A percentile compares a stretch with the other conserved stretches of the same genome.
Evolutionary conservation across 1,140 invertebrate species (phyloP).

Genomic region (Camponotus vicinus): DNA sequence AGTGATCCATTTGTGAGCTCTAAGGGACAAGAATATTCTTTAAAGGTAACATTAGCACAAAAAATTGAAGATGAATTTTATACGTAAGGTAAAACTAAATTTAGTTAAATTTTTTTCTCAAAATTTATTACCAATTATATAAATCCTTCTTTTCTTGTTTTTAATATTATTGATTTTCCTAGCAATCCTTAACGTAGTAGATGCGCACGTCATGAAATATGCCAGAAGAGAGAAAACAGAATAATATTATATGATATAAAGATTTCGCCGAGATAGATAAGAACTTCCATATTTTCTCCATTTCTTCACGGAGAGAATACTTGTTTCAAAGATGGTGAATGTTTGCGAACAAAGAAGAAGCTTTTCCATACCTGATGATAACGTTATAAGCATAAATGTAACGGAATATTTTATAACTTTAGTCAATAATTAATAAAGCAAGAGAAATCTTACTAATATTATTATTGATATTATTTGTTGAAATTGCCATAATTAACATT

Average conservation of each 20-base stretch:
- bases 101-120: neutral
- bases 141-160: neutral
- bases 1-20: neutral
- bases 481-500: neutral
- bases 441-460: neutral
- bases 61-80: neutral
- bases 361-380: constrained; percentile 24
- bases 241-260: constrained; percentile 55
- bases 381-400: neutral
- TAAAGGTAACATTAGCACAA: too few species aligned
- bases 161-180: constrained; percentile 7
- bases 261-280: constrained; percentile 35
- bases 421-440: constrained; percentile 8
- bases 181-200: neutral
- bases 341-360: constrained; percentile 47
- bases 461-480: neutral
- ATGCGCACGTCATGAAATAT: constrained; percentile 16
- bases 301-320: constrained; percentile 30
- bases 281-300: constrained; percentile 49
- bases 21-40: too few species aligned
- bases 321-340: constrained; percentile 41
- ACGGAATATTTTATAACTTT: constrained; percentile 17
- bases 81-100: neutral
- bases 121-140: too few species aligned
- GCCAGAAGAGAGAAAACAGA: constrained; percentile 20